Percentiles rank a stretch among this genome's conserved stretches.
Conservation (phyloP, 2,888 invertebrate species). For the Agapostemon virescens region DNA sequence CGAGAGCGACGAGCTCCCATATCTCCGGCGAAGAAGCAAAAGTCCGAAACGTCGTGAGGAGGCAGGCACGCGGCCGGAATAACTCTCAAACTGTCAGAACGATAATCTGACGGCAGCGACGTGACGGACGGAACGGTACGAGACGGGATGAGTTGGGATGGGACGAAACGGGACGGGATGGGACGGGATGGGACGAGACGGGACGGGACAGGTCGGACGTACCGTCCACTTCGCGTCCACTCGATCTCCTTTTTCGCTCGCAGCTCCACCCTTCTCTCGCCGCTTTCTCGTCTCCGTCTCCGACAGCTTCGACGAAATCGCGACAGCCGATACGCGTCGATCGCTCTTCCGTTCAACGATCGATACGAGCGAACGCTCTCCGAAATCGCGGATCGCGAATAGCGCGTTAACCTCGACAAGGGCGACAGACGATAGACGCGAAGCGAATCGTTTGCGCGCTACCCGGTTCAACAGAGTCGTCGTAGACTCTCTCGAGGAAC, state of each 20-base stretch:
- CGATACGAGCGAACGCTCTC: slow-evolving; percentile 2
- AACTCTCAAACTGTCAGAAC: slow-evolving; percentile 81
- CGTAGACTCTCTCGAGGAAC: not conserved
- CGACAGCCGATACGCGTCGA: slow-evolving; percentile 39
- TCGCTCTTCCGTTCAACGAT: slow-evolving; percentile 24
- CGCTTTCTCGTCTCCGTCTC: slow-evolving; percentile 46
- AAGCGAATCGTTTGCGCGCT: not conserved
- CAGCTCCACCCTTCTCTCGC: slow-evolving; percentile 43
- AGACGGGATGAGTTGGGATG: slow-evolving; percentile 51
- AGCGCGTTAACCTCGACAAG: not conserved
- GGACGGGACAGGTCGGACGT: slow-evolving; percentile 56
- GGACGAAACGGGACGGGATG: slow-evolving; percentile 22
- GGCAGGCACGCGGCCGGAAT: slow-evolving; percentile 76
- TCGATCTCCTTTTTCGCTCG: slow-evolving; percentile 48
- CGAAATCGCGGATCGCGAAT: not conserved
- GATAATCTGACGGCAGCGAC: slow-evolving; percentile 80
- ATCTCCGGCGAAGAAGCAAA: slow-evolving; percentile 47
- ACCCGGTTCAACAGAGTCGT: not conserved
- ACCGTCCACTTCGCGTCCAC: slow-evolving; percentile 74
- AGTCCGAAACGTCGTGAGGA: slow-evolving; percentile 56
- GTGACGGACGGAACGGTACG: slow-evolving; percentile 71
- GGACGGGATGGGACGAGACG: slow-evolving; percentile 26
- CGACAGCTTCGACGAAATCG: slow-evolving; percentile 54
- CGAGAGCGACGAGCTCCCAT: slow-evolving; percentile 34
- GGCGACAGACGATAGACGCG: not conserved